Percentiles rank a stretch among this genome's conserved stretches.
Conservation (phyloP, 1,140 invertebrate genomes). For the Chionoecetes opilio region DNA sequence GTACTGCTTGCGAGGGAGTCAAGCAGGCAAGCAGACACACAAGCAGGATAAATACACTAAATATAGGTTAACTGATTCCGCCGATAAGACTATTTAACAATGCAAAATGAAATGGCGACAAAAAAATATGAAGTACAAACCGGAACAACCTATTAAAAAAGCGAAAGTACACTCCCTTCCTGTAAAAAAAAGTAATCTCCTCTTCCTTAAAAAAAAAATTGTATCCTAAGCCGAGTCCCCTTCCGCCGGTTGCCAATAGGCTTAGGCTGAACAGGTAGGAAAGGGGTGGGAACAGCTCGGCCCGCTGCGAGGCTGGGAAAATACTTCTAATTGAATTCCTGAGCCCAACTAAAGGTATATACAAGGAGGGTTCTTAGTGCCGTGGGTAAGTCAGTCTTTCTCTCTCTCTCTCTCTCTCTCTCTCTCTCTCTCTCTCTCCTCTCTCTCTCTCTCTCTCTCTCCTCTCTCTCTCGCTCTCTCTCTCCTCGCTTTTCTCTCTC, state of each 20-base stretch:
- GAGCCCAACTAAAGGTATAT: constrained; percentile 71
- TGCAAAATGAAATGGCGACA: background rate
- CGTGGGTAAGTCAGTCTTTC: constrained; percentile 40
- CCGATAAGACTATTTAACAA: background rate
- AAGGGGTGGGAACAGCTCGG: constrained; percentile 54
- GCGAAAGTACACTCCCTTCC: background rate
- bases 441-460: background rate
- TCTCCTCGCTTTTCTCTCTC: constrained; percentile 23
- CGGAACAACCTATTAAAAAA: constrained; percentile 61
- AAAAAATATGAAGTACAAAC: constrained; percentile 40
- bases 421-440: constrained; percentile 19
- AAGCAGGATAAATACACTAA: background rate
- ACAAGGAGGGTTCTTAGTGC: constrained; percentile 65
- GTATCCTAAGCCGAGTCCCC: constrained; percentile 55
- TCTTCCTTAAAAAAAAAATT: constrained; percentile 58
- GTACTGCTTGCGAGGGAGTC: constrained; percentile 41
- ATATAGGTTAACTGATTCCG: background rate
- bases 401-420: constrained; percentile 63
- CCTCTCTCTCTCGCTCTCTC: background rate
- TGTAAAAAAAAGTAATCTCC: constrained; percentile 55
- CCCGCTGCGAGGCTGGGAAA: constrained; percentile 41
- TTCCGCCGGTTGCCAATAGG: constrained; percentile 75
- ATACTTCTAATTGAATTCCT: constrained; percentile 79
- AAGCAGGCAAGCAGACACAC: constrained; percentile 25
- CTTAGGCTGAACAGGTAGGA: constrained; percentile 71